Base-by-base conservation (phyloP, 2,888 invertebrate genomes). In the Tiliacea aurago region DNA sequence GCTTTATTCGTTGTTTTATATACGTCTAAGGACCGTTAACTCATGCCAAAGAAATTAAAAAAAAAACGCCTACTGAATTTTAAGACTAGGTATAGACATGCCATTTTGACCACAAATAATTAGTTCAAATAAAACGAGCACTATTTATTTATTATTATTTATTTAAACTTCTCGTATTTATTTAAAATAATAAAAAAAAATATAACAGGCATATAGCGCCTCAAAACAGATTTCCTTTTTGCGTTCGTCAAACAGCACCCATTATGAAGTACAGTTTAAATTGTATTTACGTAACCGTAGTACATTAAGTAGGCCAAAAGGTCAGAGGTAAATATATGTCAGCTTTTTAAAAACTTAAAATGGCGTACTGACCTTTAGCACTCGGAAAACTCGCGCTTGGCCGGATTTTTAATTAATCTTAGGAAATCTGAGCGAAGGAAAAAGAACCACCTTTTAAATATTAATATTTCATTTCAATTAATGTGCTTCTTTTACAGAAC, bases 321-420 rank as follows among this genome's bases (percentile, higher is more conserved):
- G 80, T 55, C 56, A 58, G 33, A 84, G 61, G 62, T 81, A 75
- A 84, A 84, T 75, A 84, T 75, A 84, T 65, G 80, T 78, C 65
- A 73, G 61, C 71, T 37, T 72, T 73, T 72, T 11, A 28, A 65
- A 78, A 75, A 83, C 61, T 72, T 72, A 68, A 82, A 76, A 68
- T 62, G 67, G 45, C 70, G 55, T 70, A 73, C 81, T 76, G 81
- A 76, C 84, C 84, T 82, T 84, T 63, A 76, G 33, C 62, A 58
- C 73, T 76, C 66, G 58, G 37, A 43, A 28, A 56, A 66, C 56
- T 73, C 76, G 37, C 76, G 77, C 81, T 72, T 84, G 81, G 81
- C 81, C 62, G 84, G 73, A 56, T 69, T 82, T 80, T 84, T 84
- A 82, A 82, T 82, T 82, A 84, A 70, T 80, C 72, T 81, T 59